These are phyloP conservation scores for Melieria omissa DNA, from an alignment of 2,888 invertebrate species.

Conservation along the genomic window DNA sequence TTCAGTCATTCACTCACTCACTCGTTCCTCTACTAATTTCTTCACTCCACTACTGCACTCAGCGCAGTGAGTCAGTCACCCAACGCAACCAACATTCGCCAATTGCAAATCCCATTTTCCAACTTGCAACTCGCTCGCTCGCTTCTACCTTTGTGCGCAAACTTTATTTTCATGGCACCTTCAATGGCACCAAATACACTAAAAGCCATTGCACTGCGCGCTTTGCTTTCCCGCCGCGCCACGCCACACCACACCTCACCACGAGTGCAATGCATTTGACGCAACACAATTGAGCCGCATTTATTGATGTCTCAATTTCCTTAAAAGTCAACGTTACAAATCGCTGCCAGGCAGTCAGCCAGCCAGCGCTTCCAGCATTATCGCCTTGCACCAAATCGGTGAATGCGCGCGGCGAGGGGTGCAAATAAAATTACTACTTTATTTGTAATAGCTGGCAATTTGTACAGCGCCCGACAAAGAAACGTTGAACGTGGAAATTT, in stretches of 20 bases:
- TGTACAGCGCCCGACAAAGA: too few species aligned
- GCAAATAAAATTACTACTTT: too few species aligned
- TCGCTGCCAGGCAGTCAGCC: conserved; percentile 40
- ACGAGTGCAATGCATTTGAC: conserved; percentile 23
- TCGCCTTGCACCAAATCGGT: too few species aligned
- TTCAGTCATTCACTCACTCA: too few species aligned
- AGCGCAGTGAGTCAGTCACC: too few species aligned
- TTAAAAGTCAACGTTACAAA: conserved; percentile 59
- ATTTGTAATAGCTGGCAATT: too few species aligned
- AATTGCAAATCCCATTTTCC: conserved; percentile 31
- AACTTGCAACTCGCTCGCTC: not conserved
- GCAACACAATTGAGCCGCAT: conserved; percentile 49
- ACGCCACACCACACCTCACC: not conserved
- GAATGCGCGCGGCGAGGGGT: too few species aligned
- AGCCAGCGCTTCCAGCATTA: too few species aligned
- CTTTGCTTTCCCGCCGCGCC: too few species aligned
- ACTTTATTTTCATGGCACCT: not conserved
- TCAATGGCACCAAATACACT: not conserved
- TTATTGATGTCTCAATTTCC: conserved; percentile 62
- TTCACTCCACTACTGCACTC: too few species aligned
- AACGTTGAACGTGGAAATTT: too few species aligned
- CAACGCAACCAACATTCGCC: conserved; percentile 22
- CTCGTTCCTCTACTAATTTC: too few species aligned
- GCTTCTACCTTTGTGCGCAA: conserved; percentile 1
- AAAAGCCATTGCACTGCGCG: not conserved